Evolutionary conservation across 2,797 vertebrate genomes (phyloP).

Genomic region (Okamejei kenojei): DNA sequence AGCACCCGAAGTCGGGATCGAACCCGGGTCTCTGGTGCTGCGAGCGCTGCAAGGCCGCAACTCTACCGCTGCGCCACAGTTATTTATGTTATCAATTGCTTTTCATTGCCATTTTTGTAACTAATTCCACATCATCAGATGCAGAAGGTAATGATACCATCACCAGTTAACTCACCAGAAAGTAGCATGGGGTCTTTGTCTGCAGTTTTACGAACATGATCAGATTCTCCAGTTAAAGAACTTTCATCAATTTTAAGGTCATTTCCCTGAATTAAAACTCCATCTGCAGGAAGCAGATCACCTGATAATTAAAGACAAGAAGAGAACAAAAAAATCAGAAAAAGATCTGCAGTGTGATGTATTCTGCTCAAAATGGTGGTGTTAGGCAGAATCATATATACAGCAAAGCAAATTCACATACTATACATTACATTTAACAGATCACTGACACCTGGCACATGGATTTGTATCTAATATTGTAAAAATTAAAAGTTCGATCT

Average conservation of each 20-base stretch:
- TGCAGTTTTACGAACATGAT: slow-evolving; percentile 84
- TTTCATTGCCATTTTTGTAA: not conserved
- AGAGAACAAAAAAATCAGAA: not conserved
- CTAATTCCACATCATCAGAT: not conserved
- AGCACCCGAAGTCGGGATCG: no score
- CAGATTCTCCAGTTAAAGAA: slow-evolving; percentile 92
- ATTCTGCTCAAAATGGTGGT: not conserved
- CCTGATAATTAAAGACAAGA: slow-evolving; percentile 56
- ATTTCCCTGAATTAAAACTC: slow-evolving; percentile 92
- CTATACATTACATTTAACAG: not conserved
- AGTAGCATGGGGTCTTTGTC: slow-evolving; percentile 94
- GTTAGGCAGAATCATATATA: not conserved
- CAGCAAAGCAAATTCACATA: not conserved
- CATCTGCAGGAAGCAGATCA: slow-evolving; percentile 88
- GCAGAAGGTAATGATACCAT: not conserved
- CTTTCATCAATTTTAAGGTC: slow-evolving; percentile 96
- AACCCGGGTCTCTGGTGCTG: no score
- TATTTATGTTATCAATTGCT: not conserved
- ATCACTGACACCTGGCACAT: not conserved
- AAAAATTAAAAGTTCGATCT: not conserved
- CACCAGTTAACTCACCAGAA: slow-evolving; percentile 68
- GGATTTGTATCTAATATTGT: not conserved
- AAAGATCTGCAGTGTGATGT: not conserved
- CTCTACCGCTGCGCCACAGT: no score
- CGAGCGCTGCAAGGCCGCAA: no score